Base-by-base conservation (phyloP, 2,113 vertebrate genomes). In the Pyrgilauda ruficollis region DNA sequence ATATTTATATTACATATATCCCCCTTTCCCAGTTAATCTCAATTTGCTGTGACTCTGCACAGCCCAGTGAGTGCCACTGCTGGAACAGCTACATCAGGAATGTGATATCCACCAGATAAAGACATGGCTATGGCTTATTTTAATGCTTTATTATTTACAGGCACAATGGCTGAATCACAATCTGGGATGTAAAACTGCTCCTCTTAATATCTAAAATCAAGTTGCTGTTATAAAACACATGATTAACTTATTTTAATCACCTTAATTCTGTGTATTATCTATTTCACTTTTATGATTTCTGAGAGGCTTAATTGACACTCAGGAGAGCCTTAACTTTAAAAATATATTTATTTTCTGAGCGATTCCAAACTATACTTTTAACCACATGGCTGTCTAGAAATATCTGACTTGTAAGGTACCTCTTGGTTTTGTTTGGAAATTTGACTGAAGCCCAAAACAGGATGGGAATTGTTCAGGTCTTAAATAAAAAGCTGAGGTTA, bases 291-390 rank as follows among this genome's bases (percentile, higher is more conserved):
- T 23, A 69, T 15, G 5, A 31, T 64, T 82, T 90, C 50, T 58
- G 11, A 9, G 5, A 66, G 13, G 12, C 9, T 37, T 8, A 37
- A 37, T 37, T 37, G 37, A 23, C 15, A 37, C 7, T 52, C 19
- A 62, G 10, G 58, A 12, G 5, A 68, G 7, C 17, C 22, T 24
- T 10, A 41, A 70, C 18, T 43, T 59, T 2, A 49, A 67, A 67
- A 33, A 28, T 0, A 14, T 0, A 0, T 27, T 35, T 10, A 4
- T 56, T 59, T 61, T 33, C 21, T 21, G 44, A 56, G 11, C 15
- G n/a, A 56, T 52, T 77, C 9, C 15, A 52, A 77, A 30, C 24
- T 8, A 15, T 1, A 31, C 16, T 62, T 78, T 41, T 62, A 39
- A 50, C 15, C 70, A 43, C 0, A 8, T 4, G 2, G 37, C 19